Evolutionary conservation across 2,113 vertebrate species (phyloP), one percentile per base, ranked within the genome.

Genomic region (Diphyllodes magnificus): DNA sequence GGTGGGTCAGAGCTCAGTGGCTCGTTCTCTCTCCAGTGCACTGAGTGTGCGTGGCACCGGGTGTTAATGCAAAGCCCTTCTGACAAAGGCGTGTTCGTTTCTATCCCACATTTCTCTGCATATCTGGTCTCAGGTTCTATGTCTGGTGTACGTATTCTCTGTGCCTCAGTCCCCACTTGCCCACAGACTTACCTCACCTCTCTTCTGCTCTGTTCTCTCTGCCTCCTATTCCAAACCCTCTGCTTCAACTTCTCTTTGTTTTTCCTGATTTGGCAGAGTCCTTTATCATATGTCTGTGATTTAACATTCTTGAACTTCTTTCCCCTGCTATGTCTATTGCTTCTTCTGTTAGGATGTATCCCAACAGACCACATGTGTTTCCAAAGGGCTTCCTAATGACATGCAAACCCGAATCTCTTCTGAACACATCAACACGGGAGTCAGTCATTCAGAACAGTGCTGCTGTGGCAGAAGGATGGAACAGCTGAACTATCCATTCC

Each of bases 11-110:
- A 57, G 27, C 54, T 78, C 84, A 68, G 40, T 61, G 49, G 25
- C 25, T 86, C 7, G 1, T 56, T 22, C 30, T 88, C 25, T 77
- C 45, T 57, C 14, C 21, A 21, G 2, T 21, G 12, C 51, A 35
- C 28, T 17, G 49, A n/a, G 24, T 14, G 44, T 49, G 21, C 0
- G 0, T 28, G 64, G n/a, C 9, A 2, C 51, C 44, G 31, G 6
- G 11, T 73, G 50, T 42, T 68, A 24, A 17, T 5, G 35, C 37
- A 68, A 44, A 72, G 21, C 27, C 11, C 39, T 78, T 54, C 56
- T 76, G n/a, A 49, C 45, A 9, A 28, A 68, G 35, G 11, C 2
- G 0, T 17, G 51, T 22, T 31, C 0, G 0, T 68, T 69, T 80
- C 20, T 45, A 25, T 31, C 20, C 42, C 11, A 2, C 28, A 2